These are phyloP conservation scores for Eulacestoma nigropectus DNA, from an alignment of 2,113 vertebrate species.

Conservation along the genomic window DNA sequence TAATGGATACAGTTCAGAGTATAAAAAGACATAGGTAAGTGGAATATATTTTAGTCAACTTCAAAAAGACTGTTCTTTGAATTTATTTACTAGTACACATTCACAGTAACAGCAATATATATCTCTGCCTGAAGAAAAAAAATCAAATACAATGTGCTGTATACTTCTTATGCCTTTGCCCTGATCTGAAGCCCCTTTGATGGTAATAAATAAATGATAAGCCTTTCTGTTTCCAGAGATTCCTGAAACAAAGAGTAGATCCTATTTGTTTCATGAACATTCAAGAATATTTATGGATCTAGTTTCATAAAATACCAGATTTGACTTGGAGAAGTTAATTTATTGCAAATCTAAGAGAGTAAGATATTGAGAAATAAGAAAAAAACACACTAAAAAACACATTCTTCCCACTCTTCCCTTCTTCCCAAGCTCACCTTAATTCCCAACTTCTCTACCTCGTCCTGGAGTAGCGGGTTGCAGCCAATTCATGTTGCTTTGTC, in stretches of 20 bases:
- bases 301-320: background rate
- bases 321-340: background rate
- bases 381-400: background rate
- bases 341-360: background rate
- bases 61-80: background rate
- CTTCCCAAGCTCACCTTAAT: background rate
- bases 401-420: background rate
- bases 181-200: background rate
- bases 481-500: background rate
- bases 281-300: background rate
- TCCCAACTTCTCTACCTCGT: background rate
- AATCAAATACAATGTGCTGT: background rate
- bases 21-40: background rate
- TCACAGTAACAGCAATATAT: background rate
- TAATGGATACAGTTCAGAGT: background rate
- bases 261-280: background rate
- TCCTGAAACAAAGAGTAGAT: background rate
- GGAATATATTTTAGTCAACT: background rate
- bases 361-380: background rate
- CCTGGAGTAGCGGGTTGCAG: fast-evolving
- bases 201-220: background rate
- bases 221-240: background rate
- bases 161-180: background rate
- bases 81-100: background rate
- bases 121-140: background rate